A percentile compares a stretch with the other conserved stretches of the same genome.
These are phyloP conservation scores for Eubucco bourcierii DNA, from an alignment of 2,113 vertebrate genomes.

Conservation along the genomic window DNA sequence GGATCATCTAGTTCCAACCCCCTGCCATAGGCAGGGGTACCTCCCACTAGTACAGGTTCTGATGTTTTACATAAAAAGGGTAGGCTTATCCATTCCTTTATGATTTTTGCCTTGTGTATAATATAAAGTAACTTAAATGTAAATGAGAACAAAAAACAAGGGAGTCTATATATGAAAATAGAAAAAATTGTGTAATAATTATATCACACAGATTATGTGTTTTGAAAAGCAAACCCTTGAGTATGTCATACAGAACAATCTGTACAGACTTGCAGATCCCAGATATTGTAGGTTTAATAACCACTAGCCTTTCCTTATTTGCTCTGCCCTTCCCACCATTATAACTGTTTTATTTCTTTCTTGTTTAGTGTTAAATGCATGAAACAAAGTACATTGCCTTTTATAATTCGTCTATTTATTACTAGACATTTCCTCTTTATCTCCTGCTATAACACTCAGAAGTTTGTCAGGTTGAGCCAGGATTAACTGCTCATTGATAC, in stretches of 20 bases:
- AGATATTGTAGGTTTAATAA: neutral
- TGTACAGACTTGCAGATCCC: neutral
- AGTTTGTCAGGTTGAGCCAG: neutral
- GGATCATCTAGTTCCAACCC: too few species aligned
- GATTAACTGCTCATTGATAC: neutral
- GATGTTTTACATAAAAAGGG: neutral
- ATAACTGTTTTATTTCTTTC: neutral
- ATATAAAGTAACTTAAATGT: neutral
- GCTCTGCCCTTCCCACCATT: neutral
- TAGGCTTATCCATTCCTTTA: neutral
- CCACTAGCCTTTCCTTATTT: neutral
- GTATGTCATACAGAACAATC: neutral
- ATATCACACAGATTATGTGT: neutral
- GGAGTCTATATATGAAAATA: neutral
- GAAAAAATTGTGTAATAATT: neutral
- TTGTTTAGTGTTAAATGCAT: neutral
- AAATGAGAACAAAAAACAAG: neutral
- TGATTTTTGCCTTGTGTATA: neutral
- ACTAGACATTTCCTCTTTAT: neutral
- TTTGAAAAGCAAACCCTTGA: neutral
- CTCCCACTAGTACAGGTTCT: too few species aligned
- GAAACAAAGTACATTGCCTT: neutral
- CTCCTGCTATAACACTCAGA: neutral
- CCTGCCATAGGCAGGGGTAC: too few species aligned
- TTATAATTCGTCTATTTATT: neutral